phyloP scores from a whole-genome alignment of 1,140 invertebrate genomes.

The Cryptotermes secundus region DNA sequence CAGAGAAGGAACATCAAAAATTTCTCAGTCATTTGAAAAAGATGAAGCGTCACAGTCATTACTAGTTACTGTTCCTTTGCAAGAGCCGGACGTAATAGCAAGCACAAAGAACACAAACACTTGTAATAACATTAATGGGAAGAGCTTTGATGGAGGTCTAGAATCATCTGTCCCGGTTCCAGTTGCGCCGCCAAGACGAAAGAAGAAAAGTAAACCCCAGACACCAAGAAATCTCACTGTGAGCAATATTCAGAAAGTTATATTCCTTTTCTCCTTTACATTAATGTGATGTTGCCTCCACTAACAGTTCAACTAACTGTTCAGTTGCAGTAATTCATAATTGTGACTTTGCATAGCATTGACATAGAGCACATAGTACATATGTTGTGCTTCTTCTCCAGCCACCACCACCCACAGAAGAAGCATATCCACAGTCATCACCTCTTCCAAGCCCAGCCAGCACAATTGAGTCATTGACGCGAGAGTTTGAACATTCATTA shows the following conservation, averaged over 20 bases:
- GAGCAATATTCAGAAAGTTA: conserved; percentile 37
- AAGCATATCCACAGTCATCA: conserved; percentile 37
- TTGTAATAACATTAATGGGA: conserved; percentile 29
- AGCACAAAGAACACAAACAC: conserved; percentile 76
- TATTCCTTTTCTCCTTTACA: not conserved
- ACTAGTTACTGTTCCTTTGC: conserved; percentile 47
- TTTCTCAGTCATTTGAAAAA: not conserved
- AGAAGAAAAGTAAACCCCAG: conserved; percentile 67
- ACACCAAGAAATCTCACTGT: conserved; percentile 52
- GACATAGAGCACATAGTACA: not conserved
- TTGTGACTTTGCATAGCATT: conserved; percentile 4
- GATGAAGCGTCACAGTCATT: not conserved
- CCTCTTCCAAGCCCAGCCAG: conserved; percentile 72
- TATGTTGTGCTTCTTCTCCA: not conserved
- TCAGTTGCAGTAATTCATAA: not conserved
- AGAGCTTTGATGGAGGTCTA: not conserved
- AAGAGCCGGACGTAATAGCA: conserved; percentile 91
- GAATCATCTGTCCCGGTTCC: conserved; percentile 49
- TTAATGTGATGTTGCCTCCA: conserved; percentile 13
- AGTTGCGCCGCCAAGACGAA: conserved; percentile 78
- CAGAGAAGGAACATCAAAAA: not conserved
- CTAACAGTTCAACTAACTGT: conserved; percentile 13
- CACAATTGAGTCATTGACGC: conserved; percentile 74
- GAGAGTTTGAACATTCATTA: conserved; percentile 76
- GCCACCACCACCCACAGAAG: conserved; percentile 28